These are phyloP conservation scores for Calameuta idolon DNA, from an alignment of 2,888 invertebrate species.

Conservation along the genomic window DNA sequence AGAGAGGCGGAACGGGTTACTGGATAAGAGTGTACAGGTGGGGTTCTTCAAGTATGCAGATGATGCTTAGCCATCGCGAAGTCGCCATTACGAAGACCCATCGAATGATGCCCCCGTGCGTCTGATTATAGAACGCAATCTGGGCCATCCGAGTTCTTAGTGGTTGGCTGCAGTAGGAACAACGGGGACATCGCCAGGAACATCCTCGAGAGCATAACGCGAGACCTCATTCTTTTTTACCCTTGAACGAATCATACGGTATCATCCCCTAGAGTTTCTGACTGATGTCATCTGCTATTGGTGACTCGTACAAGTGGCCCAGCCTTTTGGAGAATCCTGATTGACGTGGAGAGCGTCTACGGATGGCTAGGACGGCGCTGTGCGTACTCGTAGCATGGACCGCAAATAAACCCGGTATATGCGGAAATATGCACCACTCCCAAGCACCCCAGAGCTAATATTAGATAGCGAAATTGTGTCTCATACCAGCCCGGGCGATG, in stretches of 20 bases:
- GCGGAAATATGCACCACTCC: slow-evolving; percentile 62
- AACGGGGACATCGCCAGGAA: too few relatives aligned
- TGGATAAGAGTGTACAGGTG: too few relatives aligned
- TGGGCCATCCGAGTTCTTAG: slow-evolving; percentile 46
- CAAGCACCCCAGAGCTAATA: slow-evolving; percentile 56
- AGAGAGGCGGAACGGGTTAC: too few relatives aligned
- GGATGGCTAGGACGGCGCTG: slow-evolving; percentile 10
- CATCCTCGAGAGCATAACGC: too few relatives aligned
- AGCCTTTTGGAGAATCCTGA: slow-evolving; percentile 25
- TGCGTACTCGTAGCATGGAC: slow-evolving; percentile 30
- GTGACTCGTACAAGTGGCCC: too few relatives aligned
- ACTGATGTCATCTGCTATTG: too few relatives aligned
- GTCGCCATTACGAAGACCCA: slow-evolving; percentile 23
- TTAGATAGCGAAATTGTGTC: slow-evolving; percentile 59
- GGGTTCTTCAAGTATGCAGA: too few relatives aligned
- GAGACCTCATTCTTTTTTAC: too few relatives aligned
- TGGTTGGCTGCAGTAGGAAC: too few relatives aligned
- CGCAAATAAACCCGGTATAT: slow-evolving; percentile 62
- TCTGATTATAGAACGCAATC: slow-evolving; percentile 59
- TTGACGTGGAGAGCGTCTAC: slow-evolving; percentile 45
- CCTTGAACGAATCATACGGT: too few relatives aligned
- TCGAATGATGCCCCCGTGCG: slow-evolving; percentile 41
- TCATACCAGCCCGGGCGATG: slow-evolving; percentile 56
- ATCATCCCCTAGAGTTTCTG: too few relatives aligned
- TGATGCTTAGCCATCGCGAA: too few relatives aligned